These are phyloP conservation scores for Hycleus phaleratus DNA, from an alignment of 1,140 invertebrate genomes.

Conservation along the genomic window DNA sequence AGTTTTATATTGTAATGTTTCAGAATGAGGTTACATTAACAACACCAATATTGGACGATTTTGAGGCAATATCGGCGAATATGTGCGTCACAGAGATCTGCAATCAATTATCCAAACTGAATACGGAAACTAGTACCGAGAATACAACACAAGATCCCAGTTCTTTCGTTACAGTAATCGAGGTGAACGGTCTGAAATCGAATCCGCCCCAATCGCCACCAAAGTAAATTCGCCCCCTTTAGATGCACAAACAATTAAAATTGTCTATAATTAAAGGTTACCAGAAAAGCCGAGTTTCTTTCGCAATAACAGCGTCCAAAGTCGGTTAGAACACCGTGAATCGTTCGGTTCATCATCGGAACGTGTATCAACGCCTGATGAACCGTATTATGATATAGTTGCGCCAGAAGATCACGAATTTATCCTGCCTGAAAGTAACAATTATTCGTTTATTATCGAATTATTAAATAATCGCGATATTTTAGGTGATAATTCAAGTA, in stretches of 20 bases:
- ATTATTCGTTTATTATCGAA: not conserved
- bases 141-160: conserved; percentile 50
- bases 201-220: conserved; percentile 32
- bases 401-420: conserved; percentile 63
- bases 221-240: conserved; percentile 27
- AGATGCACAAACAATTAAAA: not conserved
- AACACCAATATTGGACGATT: not conserved
- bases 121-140: conserved; percentile 35
- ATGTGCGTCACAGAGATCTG: conserved; percentile 61
- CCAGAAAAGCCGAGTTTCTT: conserved; percentile 52
- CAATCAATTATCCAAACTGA: conserved; percentile 42
- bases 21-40: not conserved
- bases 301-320: conserved; percentile 41
- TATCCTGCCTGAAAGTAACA: conserved; percentile 10
- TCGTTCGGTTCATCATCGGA: conserved; percentile 39
- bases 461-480: conserved; percentile 42
- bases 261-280: conserved; percentile 42
- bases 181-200: conserved; percentile 63
- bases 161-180: conserved; percentile 82
- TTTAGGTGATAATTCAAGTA: conserved; percentile 41
- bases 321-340: conserved; percentile 25
- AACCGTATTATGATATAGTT: conserved; percentile 77
- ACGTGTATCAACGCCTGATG: conserved; percentile 50
- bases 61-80: conserved; percentile 42
- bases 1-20: not conserved